Base-by-base conservation (phyloP, 2,113 vertebrate genomes). In the Corythornis vintsioides region DNA sequence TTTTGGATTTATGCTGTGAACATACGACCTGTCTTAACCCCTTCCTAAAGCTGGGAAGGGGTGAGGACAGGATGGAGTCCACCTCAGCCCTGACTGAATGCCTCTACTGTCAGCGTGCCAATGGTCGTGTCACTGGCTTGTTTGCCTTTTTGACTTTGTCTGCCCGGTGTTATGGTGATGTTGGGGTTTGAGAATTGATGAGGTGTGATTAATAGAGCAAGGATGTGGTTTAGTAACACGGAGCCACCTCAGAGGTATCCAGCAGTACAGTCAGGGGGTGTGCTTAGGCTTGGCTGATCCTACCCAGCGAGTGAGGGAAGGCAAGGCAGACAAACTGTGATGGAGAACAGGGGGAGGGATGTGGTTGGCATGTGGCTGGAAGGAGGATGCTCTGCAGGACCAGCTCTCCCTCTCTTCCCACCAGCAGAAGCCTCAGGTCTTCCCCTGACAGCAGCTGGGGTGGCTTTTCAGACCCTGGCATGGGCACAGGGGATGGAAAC, bases 341-440 rank as follows among this genome's bases (percentile, higher is more conserved):
- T 17, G 28, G 78, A 3, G 10, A 14, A 2, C 7, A 7, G 63
- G 14, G 35, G 9, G 57, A 28, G 16, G 61, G 18, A 3, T 0
- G 0, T 3, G 14, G 29, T 4, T 0, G 9, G n/a, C 0, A 2
- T 14, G 45, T 0, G 16, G 59, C 71, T 29, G 71, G 50, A 15
- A 40, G 45, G 21, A 56, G 17, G 43, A 5, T 48, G 40, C 47
- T 52, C 15, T 21, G 28, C 1, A 2, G 73, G 60, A 13, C 4
- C 13, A 21, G 25, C 50, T 45, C 11, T 45, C 31, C 55, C 28
- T 28, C 26, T 63, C 42, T 11, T 9, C 17, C 45, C 38, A 50
- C 21, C 61, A 47, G 25, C 26, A 71, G 69, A 8, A 75, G 52
- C 61, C 50, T 71, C 52, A 25, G 45, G 15, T 52, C 47, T 65